Evolutionary conservation across 2,113 vertebrate genomes (phyloP).

Genomic region (Salvelinus namaycush): DNA sequence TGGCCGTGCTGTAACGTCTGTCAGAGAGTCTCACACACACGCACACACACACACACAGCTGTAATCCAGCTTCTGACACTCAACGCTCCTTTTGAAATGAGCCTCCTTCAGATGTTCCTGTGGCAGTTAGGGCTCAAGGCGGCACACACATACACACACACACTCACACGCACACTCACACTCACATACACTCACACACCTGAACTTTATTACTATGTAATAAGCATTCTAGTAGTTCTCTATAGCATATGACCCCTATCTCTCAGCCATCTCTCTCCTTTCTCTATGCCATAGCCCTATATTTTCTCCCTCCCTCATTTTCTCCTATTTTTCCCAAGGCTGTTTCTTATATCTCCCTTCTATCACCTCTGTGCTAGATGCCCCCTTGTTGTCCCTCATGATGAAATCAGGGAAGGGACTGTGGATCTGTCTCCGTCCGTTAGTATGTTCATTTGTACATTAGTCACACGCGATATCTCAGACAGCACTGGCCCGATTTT

Average conservation of each 20-base stretch:
- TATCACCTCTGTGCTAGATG: not conserved
- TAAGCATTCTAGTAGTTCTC: not conserved
- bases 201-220: not conserved
- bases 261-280: constrained; percentile 34
- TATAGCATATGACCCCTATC: not conserved
- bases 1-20: not conserved
- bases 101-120: constrained; percentile 62
- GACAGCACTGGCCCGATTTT: no score
- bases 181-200: not conserved
- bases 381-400: not conserved
- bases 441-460: no score
- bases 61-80: constrained; percentile 47
- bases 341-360: not conserved
- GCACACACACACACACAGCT: not conserved
- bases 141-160: not conserved
- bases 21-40: no score
- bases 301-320: constrained; percentile 25
- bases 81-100: constrained; percentile 56
- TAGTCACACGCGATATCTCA: no score
- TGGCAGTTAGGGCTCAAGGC: not conserved
- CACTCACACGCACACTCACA: not conserved
- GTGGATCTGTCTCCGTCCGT: no score
- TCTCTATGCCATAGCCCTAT: constrained; percentile 21
- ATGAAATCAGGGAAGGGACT: no score
- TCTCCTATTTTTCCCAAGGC: no score